Conservation (phyloP, 2,797 vertebrate species). For the Brachyalestes nurse region DNA sequence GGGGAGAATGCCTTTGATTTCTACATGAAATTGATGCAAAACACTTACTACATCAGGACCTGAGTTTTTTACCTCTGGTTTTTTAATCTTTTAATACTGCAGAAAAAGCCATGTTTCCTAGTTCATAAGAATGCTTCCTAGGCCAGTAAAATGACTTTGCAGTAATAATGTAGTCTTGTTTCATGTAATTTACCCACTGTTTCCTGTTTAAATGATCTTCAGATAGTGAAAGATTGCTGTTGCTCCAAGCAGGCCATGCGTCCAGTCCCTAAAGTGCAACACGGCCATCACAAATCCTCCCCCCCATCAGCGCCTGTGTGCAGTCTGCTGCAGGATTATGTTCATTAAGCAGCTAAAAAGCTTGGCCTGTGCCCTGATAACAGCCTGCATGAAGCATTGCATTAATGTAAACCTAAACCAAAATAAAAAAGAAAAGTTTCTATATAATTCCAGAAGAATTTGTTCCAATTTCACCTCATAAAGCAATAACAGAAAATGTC, state of each 20-base stretch:
- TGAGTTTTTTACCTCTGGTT: neutral
- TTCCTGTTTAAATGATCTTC: conserved; percentile 35
- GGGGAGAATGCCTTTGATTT: too few species aligned
- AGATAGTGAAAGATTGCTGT: conserved; percentile 27
- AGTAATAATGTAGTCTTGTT: neutral
- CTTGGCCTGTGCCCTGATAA: conserved; percentile 25
- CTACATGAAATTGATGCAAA: too few species aligned
- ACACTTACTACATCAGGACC: too few species aligned
- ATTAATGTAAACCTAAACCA: conserved; percentile 7
- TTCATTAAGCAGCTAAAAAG: conserved; percentile 49
- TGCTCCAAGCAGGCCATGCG: conserved; percentile 1
- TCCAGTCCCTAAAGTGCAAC: conserved; percentile 31
- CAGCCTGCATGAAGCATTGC: neutral
- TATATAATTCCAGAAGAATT: neutral
- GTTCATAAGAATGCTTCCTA: neutral
- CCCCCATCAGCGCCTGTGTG: conserved; percentile 22
- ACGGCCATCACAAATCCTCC: conserved; percentile 34
- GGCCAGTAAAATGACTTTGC: neutral
- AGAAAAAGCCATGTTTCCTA: neutral
- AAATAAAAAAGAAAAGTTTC: neutral
- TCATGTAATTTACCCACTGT: conserved; percentile 39
- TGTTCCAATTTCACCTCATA: neutral
- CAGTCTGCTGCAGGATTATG: conserved; percentile 46
- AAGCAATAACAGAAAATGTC: neutral
- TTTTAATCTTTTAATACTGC: neutral